Conservation (phyloP, 2,797 vertebrate species). For the Peromyscus melanophrys region DNA sequence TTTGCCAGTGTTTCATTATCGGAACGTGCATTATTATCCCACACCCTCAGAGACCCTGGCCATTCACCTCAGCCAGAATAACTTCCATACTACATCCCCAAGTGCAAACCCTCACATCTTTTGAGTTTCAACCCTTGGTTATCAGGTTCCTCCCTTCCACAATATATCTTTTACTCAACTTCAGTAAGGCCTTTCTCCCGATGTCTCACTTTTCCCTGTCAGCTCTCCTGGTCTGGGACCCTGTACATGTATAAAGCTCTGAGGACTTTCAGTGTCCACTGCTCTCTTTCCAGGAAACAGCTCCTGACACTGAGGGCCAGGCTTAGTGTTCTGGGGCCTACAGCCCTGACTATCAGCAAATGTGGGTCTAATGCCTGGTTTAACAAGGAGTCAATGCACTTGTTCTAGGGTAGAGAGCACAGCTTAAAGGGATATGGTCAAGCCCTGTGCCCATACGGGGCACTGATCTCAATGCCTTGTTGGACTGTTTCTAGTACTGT, state of each 20-base stretch:
- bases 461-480: background rate
- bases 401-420: no score
- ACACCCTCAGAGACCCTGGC: background rate
- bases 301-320: background rate
- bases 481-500: background rate
- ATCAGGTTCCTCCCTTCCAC: background rate
- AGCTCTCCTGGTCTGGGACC: background rate
- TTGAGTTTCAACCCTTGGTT: background rate
- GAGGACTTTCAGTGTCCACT: background rate
- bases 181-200: background rate
- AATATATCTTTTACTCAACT: background rate
- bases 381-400: background rate
- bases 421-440: background rate
- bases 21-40: no score
- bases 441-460: background rate
- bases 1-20: background rate
- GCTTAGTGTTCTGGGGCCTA: background rate
- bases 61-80: background rate
- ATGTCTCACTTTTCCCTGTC: background rate
- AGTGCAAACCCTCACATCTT: background rate
- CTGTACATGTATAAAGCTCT: background rate
- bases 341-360: accelerated
- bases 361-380: no score
- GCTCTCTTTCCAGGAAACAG: no score
- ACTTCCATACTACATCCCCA: background rate